Percentiles rank a stretch among this genome's conserved stretches.
Evolutionary conservation across 2,113 vertebrate species (phyloP).

Genomic region (Chaetura pelagica): DNA sequence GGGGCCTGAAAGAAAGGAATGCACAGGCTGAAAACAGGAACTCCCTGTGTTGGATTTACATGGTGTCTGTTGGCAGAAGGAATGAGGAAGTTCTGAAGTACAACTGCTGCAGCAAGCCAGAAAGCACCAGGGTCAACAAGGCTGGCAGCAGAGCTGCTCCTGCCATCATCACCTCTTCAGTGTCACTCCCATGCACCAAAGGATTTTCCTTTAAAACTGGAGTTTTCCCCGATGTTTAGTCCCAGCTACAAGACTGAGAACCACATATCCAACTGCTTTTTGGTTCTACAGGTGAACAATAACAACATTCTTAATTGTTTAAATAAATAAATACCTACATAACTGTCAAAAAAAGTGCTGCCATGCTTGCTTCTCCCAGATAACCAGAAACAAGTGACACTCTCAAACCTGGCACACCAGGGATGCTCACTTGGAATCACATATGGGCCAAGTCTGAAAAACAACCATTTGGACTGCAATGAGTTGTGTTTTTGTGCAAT

Average conservation of each 20-base stretch:
- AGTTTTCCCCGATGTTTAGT: background rate
- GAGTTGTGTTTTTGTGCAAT: background rate
- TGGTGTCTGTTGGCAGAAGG: background rate
- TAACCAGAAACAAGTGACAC: background rate
- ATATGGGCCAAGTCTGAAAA: conserved; percentile 7
- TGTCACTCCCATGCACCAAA: accelerated
- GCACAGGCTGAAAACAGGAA: background rate
- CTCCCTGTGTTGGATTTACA: background rate
- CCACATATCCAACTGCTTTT: background rate
- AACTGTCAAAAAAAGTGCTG: background rate
- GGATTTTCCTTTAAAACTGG: background rate
- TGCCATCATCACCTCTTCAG: background rate
- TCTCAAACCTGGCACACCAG: background rate
- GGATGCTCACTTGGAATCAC: background rate
- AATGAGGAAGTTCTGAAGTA: background rate
- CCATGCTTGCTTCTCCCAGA: background rate
- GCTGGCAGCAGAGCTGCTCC: background rate
- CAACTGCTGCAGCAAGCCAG: background rate
- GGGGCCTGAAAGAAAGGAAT: background rate
- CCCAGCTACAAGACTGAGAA: background rate
- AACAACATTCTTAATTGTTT: background rate
- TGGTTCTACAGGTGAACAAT: background rate
- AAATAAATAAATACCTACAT: background rate
- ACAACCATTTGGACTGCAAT: conserved; percentile 1
- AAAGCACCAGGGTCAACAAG: background rate